Evolutionary conservation across 2,113 vertebrate genomes (phyloP).

Genomic region (Anseranas semipalmata): DNA sequence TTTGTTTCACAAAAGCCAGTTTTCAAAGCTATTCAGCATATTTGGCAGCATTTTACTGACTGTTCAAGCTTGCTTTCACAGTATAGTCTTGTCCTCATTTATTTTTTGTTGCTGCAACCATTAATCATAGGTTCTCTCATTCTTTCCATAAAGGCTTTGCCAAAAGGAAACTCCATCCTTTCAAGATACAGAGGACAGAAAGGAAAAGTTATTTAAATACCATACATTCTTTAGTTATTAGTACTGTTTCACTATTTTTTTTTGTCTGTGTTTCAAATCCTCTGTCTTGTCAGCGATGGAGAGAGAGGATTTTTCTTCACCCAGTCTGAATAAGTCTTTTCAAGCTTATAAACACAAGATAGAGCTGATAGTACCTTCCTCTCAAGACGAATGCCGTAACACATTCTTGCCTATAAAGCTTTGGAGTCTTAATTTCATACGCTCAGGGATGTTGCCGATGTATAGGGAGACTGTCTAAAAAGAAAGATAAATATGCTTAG

Average conservation of each 20-base stretch:
- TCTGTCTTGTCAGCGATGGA: not conserved
- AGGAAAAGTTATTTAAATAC: not conserved
- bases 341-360: not conserved
- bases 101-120: conserved; percentile 6
- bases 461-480: not conserved
- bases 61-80: conserved; percentile 27
- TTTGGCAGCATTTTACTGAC: conserved; percentile 9
- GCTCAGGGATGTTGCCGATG: not conserved
- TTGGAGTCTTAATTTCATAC: not conserved
- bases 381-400: not conserved
- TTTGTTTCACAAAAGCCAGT: conserved; percentile 1
- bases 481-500: not conserved
- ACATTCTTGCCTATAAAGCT: not conserved
- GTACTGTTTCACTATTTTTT: not conserved
- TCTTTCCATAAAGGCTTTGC: not conserved
- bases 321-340: not conserved
- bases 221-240: not conserved
- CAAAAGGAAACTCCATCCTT: not conserved
- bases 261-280: not conserved
- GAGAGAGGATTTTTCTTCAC: not conserved
- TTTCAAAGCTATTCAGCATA: conserved; percentile 14
- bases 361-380: not conserved
- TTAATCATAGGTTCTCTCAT: conserved; percentile 31
- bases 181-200: not conserved
- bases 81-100: not conserved